A percentile compares a stretch with the other conserved stretches of the same genome.
These are phyloP conservation scores for Megalops atlanticus DNA, from an alignment of 2,113 vertebrate species.

Conservation along the genomic window DNA sequence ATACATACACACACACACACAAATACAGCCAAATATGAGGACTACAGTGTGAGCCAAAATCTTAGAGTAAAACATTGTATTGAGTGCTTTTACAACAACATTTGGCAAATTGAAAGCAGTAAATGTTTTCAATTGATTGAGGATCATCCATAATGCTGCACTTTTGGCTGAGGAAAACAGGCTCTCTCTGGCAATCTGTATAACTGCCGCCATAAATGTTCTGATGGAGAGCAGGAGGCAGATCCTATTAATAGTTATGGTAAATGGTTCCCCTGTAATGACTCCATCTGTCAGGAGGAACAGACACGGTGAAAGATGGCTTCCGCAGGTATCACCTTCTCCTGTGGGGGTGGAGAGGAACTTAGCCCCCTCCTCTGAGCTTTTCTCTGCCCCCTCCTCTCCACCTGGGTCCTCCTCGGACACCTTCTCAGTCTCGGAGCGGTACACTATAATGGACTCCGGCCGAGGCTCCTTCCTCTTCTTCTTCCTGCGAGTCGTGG, in stretches of 20 bases:
- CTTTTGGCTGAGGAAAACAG: not conserved
- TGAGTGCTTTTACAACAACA: not conserved
- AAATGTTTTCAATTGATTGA: not conserved
- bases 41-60: not conserved
- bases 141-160: not conserved
- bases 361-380: slow-evolving; percentile 81
- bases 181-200: not conserved
- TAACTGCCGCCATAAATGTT: not conserved
- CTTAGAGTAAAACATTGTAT: not conserved
- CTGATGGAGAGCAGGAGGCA: not conserved
- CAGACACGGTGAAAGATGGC: not conserved
- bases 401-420: slow-evolving; percentile 77
- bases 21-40: not conserved
- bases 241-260: not conserved
- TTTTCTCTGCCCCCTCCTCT: slow-evolving; percentile 79
- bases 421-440: slow-evolving; percentile 80
- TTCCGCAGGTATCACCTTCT: slow-evolving; percentile 72
- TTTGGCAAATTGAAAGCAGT: not conserved
- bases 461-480: slow-evolving; percentile 87
- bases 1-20: not conserved
- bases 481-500: slow-evolving; percentile 78
- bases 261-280: not conserved
- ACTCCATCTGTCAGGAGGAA: not conserved
- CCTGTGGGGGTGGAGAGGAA: slow-evolving; percentile 82
- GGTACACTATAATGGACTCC: slow-evolving; percentile 92